Percentiles rank a stretch among this genome's conserved stretches.
Evolutionary conservation across 2,113 vertebrate genomes (phyloP).

Genomic region (Eptesicus fuscus): DNA sequence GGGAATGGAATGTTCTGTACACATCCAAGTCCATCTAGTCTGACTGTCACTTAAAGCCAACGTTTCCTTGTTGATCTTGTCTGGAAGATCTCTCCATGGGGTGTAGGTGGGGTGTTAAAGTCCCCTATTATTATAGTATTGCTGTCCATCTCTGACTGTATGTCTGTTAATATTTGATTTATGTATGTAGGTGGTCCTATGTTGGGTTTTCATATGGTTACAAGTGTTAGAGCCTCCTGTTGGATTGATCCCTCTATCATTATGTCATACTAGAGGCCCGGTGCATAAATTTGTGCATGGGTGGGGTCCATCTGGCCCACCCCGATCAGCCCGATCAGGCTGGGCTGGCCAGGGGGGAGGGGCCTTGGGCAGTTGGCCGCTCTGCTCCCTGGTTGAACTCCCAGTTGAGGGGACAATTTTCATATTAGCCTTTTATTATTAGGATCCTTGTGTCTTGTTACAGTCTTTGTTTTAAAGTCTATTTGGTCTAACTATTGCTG

Average conservation of each 20-base stretch:
- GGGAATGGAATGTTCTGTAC: not conserved
- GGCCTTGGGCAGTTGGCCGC: too few relatives aligned
- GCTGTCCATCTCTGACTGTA: not conserved
- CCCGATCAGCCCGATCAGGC: rapidly evolving
- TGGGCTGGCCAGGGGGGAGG: too few relatives aligned
- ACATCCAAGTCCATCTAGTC: not conserved
- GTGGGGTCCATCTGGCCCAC: too few relatives aligned
- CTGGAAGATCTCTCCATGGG: not conserved
- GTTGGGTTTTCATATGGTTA: not conserved
- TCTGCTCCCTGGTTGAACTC: too few relatives aligned
- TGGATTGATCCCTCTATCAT: not conserved
- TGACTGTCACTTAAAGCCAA: not conserved
- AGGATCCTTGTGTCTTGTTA: not conserved
- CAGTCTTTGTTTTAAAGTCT: not conserved
- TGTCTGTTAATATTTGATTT: not conserved
- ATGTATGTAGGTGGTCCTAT: not conserved
- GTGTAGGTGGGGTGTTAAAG: not conserved
- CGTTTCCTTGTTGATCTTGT: not conserved
- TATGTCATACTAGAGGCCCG: not conserved
- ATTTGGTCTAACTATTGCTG: not conserved
- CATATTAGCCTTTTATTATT: too few relatives aligned
- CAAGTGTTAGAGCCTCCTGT: not conserved
- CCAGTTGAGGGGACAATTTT: too few relatives aligned
- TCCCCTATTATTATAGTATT: not conserved
- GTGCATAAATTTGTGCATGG: too few relatives aligned